Base-by-base conservation (phyloP, 1,140 invertebrate genomes). In the Tetraneura akinire region DNA sequence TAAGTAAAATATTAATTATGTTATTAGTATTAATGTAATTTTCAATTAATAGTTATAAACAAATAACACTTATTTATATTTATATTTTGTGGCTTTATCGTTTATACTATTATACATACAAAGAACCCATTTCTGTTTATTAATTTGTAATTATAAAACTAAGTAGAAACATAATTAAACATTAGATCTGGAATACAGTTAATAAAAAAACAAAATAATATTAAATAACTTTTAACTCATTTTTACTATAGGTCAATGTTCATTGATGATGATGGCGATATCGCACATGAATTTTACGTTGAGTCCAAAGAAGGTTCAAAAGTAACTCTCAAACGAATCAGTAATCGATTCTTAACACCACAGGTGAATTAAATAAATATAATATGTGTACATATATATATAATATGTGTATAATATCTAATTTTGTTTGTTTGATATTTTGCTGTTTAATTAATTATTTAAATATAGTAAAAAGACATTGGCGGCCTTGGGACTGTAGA, bases 181-280 rank as follows among this genome's bases (percentile, higher is more conserved):
- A n/a, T n/a, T n/a, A n/a, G n/a, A n/a, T n/a, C n/a, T n/a, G n/a
- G n/a, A n/a, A n/a, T n/a, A n/a, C n/a, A n/a, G n/a, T n/a, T n/a
- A n/a, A n/a, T n/a, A n/a, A n/a, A n/a, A 29, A 26, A 49, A 26
- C 8, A 21, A 1, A n/a, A 49, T 26, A 18, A 26, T 29, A 13
- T n/a, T 32, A 80, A 11, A 37, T 37, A 4, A 4, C 3, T 37
- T 37, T 3, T 4, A 37, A 37, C 32, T 37, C 3, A 37, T 81
- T 82, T 74, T 80, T 66, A 16, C 83, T 85, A 14, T 83, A 88
- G 87, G 21, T 88, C 87, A 1, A 88, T 87, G 87, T 88, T 83
- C 80, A 86, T 87, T 83, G 87, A 88, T 85, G 87, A 88, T 82
- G 87, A 88, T 84, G 87, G 87, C n/a, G 87, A 88, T 82, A 80